Evolutionary conservation across 2,888 invertebrate genomes (phyloP), one percentile per base, ranked within the genome.

Genomic region (Diadegma fenestrale): DNA sequence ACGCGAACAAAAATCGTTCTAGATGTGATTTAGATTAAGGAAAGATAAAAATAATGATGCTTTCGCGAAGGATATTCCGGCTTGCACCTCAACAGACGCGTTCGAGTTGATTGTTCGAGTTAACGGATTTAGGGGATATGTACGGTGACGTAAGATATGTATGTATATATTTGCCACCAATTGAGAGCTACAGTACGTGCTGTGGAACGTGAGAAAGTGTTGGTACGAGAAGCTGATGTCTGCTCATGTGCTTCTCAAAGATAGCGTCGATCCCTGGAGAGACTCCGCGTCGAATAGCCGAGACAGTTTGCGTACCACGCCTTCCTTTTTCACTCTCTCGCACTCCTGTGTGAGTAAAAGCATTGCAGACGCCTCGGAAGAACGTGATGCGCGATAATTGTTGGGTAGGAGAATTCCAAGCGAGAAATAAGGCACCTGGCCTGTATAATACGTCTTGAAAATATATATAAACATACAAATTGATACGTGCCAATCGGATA

Each of bases 11-110:
- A 82, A 85, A 54, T 76, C 75, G 80, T 80, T 76, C 68, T 69
- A 87, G 88, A 87, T 88, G 85, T 80, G 88, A 86, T 85, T 87
- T 86, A 87, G 88, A 88, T 87, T 88, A 76, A 78, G 77, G 69
- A 73, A 76, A 54, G 43, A 45, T 71, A 58, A 30, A 79, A 85
- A 83, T 80, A 76, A 63, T 22, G 69, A 75, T 48, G 82, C 69
- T 64, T 78, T 80, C 58, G 80, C 72, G 66, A 71, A 79, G 81
- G 82, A 81, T 84, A 83, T 78, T 77, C 48, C 26, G 75, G 45
- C 73, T 75, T 41, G 69, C 61, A 64, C 48, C 80, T 30, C 33
- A 43, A 26, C 63, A 64, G 54, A 75, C 75, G 37, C 75, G 37
- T 64, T 78, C 68, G 61, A 69, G 64, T 69, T 75, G 85, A 85